Conservation (phyloP, 2,888 invertebrate genomes). For the Leptopilina syphax region DNA sequence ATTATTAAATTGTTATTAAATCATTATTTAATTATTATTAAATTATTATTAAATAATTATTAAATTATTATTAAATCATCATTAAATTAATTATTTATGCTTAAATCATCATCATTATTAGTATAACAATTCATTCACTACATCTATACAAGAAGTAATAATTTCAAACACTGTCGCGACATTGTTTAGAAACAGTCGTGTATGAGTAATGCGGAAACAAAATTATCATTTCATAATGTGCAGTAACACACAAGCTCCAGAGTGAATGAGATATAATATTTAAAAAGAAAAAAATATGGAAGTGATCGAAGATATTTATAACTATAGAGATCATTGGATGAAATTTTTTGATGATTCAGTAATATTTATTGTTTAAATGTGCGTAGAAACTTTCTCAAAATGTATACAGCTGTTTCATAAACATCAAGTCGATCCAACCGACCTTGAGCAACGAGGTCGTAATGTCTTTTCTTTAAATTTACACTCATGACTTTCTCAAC, state of each 20-base stretch:
- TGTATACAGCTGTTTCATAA: slow-evolving; percentile 33
- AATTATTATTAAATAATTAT: too few relatives aligned
- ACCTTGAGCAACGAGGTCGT: slow-evolving; percentile 39
- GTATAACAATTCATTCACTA: too few relatives aligned
- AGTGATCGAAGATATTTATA: neutral
- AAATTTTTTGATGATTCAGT: slow-evolving; percentile 35
- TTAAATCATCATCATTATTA: too few relatives aligned
- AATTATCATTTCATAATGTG: neutral
- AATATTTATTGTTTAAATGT: slow-evolving; percentile 30
- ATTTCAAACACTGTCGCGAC: too few relatives aligned
- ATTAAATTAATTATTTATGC: too few relatives aligned
- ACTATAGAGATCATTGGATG: slow-evolving; percentile 1
- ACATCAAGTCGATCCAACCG: slow-evolving; percentile 34
- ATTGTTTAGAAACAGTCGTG: neutral
- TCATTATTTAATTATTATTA: too few relatives aligned
- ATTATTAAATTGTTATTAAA: too few relatives aligned
- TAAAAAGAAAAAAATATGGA: neutral
- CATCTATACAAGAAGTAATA: too few relatives aligned
- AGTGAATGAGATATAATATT: too few relatives aligned
- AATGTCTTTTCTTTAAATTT: slow-evolving; percentile 39
- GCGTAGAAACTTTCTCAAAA: slow-evolving; percentile 37
- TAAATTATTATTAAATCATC: too few relatives aligned
- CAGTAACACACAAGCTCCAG: too few relatives aligned
- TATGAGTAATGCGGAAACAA: neutral
- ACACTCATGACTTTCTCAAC: slow-evolving; percentile 39